Conservation (phyloP, 2,113 vertebrate genomes). For the Neotoma lepida region DNA sequence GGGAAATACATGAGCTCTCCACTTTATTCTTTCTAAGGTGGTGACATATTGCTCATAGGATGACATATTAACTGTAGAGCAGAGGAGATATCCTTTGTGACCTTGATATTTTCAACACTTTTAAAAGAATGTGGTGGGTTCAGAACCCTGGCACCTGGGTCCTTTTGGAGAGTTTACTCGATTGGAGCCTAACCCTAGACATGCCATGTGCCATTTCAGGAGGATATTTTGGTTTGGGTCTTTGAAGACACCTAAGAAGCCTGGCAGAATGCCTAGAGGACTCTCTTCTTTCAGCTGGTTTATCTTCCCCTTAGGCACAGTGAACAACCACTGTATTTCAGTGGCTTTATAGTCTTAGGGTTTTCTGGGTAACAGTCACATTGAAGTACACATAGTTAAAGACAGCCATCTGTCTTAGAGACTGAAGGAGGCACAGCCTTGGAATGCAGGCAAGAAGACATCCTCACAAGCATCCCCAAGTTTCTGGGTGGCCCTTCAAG, state of each 20-base stretch:
- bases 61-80: not conserved
- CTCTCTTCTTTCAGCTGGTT: constrained; percentile 4
- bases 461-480: not conserved
- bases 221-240: not conserved
- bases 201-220: not conserved
- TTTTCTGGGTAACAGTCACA: not conserved
- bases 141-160: not conserved
- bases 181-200: not conserved
- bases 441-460: not conserved
- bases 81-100: not conserved
- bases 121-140: constrained; percentile 30
- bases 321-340: not conserved
- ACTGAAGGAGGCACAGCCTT: not conserved
- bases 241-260: not conserved
- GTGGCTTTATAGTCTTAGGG: not conserved
- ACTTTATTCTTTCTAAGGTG: constrained; percentile 51
- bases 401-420: not conserved
- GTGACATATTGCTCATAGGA: constrained; percentile 12
- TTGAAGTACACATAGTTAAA: not conserved
- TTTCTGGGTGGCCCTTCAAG: not conserved
- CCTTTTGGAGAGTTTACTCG: not conserved
- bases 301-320: not conserved
- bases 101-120: not conserved
- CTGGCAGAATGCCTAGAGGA: not conserved
- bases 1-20: too few species aligned